Evolutionary conservation across 1,140 invertebrate genomes (phyloP).

Genomic region (Halesus radiatus): DNA sequence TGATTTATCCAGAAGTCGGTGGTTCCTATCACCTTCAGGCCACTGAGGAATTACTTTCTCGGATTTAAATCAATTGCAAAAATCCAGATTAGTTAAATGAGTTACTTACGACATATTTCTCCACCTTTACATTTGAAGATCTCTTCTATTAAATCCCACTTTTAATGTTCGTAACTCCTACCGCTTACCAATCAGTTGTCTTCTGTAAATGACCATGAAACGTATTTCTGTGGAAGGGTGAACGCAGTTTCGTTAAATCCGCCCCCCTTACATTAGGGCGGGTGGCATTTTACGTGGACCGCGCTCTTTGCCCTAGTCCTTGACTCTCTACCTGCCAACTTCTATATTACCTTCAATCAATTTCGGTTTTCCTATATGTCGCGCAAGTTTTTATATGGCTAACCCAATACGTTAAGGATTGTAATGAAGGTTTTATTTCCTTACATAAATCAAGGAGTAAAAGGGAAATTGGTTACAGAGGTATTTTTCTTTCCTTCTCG

Average conservation of each 20-base stretch:
- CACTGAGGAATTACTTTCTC: too few species aligned
- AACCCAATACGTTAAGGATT: neutral
- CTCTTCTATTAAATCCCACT: too few species aligned
- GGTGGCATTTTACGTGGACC: neutral
- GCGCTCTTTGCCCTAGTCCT: neutral
- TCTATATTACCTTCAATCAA: conserved; percentile 25
- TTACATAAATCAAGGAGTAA: conserved; percentile 1
- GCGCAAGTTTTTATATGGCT: neutral
- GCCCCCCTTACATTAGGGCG: neutral
- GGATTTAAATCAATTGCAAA: too few species aligned
- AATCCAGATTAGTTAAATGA: too few species aligned
- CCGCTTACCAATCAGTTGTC: too few species aligned
- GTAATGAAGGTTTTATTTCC: conserved; percentile 4
- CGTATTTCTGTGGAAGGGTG: neutral
- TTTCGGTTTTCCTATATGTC: conserved; percentile 22
- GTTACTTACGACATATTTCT: too few species aligned
- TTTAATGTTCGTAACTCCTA: too few species aligned
- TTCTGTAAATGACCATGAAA: too few species aligned
- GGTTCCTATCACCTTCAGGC: conserved; percentile 4
- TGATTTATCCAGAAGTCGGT: conserved; percentile 51
- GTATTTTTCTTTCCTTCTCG: too few species aligned
- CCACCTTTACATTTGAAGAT: too few species aligned
- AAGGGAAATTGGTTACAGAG: neutral
- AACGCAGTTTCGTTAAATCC: neutral
- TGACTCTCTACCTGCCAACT: neutral